Evolutionary conservation across 2,797 vertebrate genomes (phyloP), one percentile per base, ranked within the genome.

Genomic region (Orestias chungarensis): DNA sequence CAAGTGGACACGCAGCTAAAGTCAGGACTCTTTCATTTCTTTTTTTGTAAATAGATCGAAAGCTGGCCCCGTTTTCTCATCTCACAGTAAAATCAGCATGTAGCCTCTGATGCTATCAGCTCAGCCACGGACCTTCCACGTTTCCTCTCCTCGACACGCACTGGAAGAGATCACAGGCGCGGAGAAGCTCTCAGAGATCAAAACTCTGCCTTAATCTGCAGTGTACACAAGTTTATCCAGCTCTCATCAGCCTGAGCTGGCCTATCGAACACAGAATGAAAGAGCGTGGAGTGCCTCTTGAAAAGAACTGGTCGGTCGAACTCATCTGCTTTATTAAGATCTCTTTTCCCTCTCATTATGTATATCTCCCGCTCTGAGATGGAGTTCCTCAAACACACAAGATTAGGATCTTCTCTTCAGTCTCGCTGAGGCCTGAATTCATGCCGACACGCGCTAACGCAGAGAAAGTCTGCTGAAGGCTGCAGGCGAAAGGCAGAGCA

Each of bases 301-400:
- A 84, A 82, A 86, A 84, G 91, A 81, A 81, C 77, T 70, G 80
- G 83, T 77, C 29, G 80, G 75, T 66, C 70, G 52, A 80, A 89
- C 88, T 85, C 87, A 86, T 86, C 75, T 73, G 73, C 57, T 20
- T 74, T 76, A 78, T 89, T 88, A 88, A 88, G 79, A 42, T 68
- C 84, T 88, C 88, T 91, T 89, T 74, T 90, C 86, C n/a, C 92
- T 88, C 89, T 82, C 82, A 91, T 90, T 91, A 93, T 93, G 91
- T 81, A 89, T 92, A 93, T 92, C 82, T 83, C 66, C 73, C 64
- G 75, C 81, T 91, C 80, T 81, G 64, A 75, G 85, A 92, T 83
- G 76, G 74, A 87, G 70, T 71, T 68, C 79, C 87, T 88, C 79
- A 80, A 93, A 89, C 87, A 65, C 81, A 68, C 18, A 1, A 82